Evolutionary conservation across 2,797 vertebrate species (phyloP), one percentile per base, ranked within the genome.

Genomic region (Gymnopithys bicolor): DNA sequence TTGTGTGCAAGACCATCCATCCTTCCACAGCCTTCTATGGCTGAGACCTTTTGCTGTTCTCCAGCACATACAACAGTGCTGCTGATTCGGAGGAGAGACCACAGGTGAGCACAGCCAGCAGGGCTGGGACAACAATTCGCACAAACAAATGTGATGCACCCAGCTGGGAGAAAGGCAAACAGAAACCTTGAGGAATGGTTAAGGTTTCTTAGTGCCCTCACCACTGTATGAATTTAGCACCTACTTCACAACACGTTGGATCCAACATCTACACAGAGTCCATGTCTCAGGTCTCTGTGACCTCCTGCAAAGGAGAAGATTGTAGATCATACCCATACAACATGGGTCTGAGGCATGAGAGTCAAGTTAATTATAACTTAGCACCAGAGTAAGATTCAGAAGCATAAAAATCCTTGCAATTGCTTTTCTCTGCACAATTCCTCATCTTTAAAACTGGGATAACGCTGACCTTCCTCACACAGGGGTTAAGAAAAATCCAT

Each of bases 401-500:
- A 64, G 10, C 22, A 75, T 73, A 83, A 85, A 95, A 87, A 37
- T 48, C 58, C 21, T 75, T 78, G 18, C n/a, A 87, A 71, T 78
- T 83, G 10, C 62, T 87, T 90, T 91, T 89, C 64, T 73, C 69
- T 88, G 73, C 35, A 63, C 49, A 73, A 62, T 91, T 95, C 58
- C 17, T 95, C 55, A 41, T 91, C 51, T 92, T 89, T 89, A 81
- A 89, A 87, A 77, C 15, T 23, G 53, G 87, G 39, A 85, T 84
- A 78, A 62, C 2, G 3, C 33, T 92, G 93, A 94, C 78, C 73
- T 94, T 88, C 73, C 76, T 86, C 79, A 81, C 59, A 52, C 2
- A 48, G 27, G 45, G 62, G 76, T 85, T 91, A 92, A 78, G 51
- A 92, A 69, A 94, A 95, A 94, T 79, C 93, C 79, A 93, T 94